Base-by-base conservation (phyloP, 2,888 invertebrate species). In the Pristionchus mayeri region DNA sequence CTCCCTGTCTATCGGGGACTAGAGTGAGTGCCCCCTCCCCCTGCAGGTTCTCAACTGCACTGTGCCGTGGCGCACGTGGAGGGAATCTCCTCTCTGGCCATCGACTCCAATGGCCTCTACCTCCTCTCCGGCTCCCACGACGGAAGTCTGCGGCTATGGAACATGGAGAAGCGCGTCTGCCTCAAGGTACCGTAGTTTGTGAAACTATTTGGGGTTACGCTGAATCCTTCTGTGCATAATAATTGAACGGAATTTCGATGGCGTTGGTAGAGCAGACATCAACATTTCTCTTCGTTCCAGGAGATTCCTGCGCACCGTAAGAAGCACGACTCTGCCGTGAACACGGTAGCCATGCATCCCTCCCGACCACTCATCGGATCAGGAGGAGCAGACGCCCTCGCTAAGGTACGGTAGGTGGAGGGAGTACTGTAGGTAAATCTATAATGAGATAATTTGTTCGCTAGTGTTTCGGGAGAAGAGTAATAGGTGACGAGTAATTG, bases 281-380 rank as follows among this genome's bases (percentile, higher is more conserved):
- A n/a, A n/a, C n/a, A n/a, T n/a, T n/a, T n/a, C n/a, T n/a, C n/a
- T n/a, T n/a, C n/a, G n/a, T n/a, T 76, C 1, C 87, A 92, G 92
- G 99, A 99, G 94, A 98, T 99, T 93, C 98, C 98, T 84, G 98
- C 98, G 91, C 99, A 99, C 94, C 96, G 98, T 93, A 99, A 98
- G 95, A 99, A 99, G 95, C 98, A 98, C 94, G 98, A 99, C 94
- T 98, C 98, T 94, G 97, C 98, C 93, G 98, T 99, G 94, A 95
- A 97, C 93, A 97, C 98, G 94, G 99, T 99, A 90, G 98, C 98
- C 93, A 99, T 99, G 95, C 99, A 99, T 95, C 98, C 98, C 92
- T 96, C 97, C 91, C 96, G 97, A 94, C 98, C 98, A 90, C 97
- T 97, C 94, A 98, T 99, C 93, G 99, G 98, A 90, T 98, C 97